These are phyloP conservation scores for Tichodroma muraria DNA, from an alignment of 2,113 vertebrate genomes.

Conservation along the genomic window DNA sequence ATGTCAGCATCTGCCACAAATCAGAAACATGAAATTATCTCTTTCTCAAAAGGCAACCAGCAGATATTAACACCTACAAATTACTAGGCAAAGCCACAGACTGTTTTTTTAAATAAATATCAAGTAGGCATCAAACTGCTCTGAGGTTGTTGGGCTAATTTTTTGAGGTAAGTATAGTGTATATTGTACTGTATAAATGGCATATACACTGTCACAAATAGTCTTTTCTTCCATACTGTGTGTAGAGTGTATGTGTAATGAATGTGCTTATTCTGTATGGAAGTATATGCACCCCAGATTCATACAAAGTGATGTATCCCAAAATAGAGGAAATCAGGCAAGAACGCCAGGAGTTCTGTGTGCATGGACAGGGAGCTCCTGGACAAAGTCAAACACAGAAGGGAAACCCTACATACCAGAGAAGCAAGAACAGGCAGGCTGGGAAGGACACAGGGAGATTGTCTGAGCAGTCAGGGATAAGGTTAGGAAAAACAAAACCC, in stretches of 20 bases:
- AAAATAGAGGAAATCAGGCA: not conserved
- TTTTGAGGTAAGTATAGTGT: not conserved
- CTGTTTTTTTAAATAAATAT: not conserved
- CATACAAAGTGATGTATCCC: not conserved
- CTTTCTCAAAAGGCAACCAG: not conserved
- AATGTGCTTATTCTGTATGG: not conserved
- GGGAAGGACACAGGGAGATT: not conserved
- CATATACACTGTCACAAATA: not conserved
- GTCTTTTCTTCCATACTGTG: not conserved
- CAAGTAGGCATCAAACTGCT: not conserved
- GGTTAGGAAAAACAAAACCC: not conserved
- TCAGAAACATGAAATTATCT: not conserved
- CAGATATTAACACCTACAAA: not conserved
- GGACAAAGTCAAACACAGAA: not conserved
- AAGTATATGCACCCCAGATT: not conserved
- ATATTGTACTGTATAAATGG: not conserved
- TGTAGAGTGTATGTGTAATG: not conserved
- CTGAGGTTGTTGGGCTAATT: not conserved
- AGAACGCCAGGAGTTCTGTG: not conserved
- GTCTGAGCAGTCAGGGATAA: not conserved
- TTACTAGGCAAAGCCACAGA: not conserved
- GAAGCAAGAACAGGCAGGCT: not conserved
- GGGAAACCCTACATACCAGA: not conserved
- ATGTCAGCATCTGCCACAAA: not conserved
- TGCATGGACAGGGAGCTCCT: not conserved